Evolutionary conservation across 2,888 invertebrate genomes (phyloP), one percentile per base, ranked within the genome.

Genomic region (Endomychus coccineus): DNA sequence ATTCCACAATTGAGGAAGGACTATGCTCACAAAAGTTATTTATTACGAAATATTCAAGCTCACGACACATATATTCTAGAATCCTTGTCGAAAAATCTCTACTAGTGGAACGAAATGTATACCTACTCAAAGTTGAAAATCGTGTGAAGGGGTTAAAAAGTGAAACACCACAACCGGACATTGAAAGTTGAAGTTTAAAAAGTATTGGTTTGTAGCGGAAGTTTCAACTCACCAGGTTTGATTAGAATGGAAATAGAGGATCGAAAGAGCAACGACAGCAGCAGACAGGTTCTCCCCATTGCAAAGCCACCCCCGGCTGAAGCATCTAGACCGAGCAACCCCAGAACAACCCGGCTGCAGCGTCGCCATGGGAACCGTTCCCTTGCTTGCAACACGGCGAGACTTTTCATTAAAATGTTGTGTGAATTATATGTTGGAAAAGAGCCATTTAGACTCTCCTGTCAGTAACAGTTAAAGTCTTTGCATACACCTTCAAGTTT

Each of bases 321-420:
- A 41, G 42, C 33, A 35, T 30, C 31, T 21, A 34, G 42, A 39
- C 43, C 43, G 41, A 42, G 48, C 46, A 45, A 51, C 53, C 53
- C 55, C 52, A 50, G 50, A 54, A 50, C 55, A 50, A 48, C 52
- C 54, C 49, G 56, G 56, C 59, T 62, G 62, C 62, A 62, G 54
- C 58, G 61, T 61, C 51, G 51, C 50, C 56, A 62, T 61, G 61
- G 62, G 57, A 61, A 62, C 64, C 56, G 52, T 50, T 55, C 56
- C 57, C 53, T 46, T 46, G 51, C 53, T 54, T 32, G 55, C 56
- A 55, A 52, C 52, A 52, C 55, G 58, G 52, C 58, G 55, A 57
- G 58, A 57, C 61, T 58, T 59, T 59, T 60, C 58, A 60, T 61
- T 61, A 59, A 57, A 55, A 52, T 52, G 54, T 54, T 52, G 55